Evolutionary conservation across 1,140 invertebrate species (phyloP), one percentile per base, ranked within the genome.

Genomic region (Zaprionus tsacasi): DNA sequence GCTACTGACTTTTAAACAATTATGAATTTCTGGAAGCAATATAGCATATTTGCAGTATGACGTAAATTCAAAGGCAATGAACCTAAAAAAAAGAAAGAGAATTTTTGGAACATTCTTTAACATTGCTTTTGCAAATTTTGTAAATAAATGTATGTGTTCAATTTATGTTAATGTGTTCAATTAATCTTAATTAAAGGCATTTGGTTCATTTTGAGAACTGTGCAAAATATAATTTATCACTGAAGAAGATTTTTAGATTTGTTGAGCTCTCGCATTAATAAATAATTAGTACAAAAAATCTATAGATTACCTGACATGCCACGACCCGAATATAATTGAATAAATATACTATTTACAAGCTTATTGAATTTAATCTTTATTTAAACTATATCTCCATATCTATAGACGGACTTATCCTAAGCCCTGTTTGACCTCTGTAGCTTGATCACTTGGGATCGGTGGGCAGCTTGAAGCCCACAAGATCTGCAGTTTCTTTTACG

Each of bases 391-490:
- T 33, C 2, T 50, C 4, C 45, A 38, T 27, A 33, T 52, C 21
- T 52, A 50, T 45, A 17, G 10, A 50, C 3, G 10, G 5, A 50
- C 45, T 25, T 25, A 25, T 21, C 45, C 1, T 3, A 50, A 7
- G 6, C 11, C 11, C 45, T 10, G 21, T 17, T 21, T 13, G 38
- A 40, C 12, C 38, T 30, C 3, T 30, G 12, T 13, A 30, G 38
- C 38, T n/a, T 12, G 1, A 25, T 91, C 70, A 95, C 85, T 95
- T 96, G 13, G 96, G 96, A 93, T 97, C 96, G 86, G 96, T 95
- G 0, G 97, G 97, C 35, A 98, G 91, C 88, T 97, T 97, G 79
- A 98, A 97, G 27, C 97, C 97, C 59, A 98, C 96, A 82, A 97
- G 93, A 81, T 95, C 94, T 13, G 97, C 97, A 10, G 97, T 97